A percentile compares a stretch with the other conserved stretches of the same genome.
These are phyloP conservation scores for Aromia moschata DNA, from an alignment of 2,888 invertebrate genomes.

Conservation along the genomic window DNA sequence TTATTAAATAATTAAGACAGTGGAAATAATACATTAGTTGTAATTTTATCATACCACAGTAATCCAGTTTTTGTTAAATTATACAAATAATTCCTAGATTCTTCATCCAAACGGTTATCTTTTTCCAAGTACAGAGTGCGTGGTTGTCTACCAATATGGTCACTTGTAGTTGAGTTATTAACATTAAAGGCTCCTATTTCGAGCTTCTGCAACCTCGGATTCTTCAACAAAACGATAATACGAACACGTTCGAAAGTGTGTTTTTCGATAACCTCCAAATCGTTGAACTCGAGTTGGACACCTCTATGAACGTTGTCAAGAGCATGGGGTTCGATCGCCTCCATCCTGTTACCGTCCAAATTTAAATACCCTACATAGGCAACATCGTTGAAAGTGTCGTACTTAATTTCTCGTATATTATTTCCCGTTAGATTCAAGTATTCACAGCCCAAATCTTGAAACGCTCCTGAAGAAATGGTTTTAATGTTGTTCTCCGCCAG, in stretches of 20 bases:
- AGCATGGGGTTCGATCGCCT: too few relatives aligned
- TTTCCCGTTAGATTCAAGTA: slow-evolving; percentile 6
- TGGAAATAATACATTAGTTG: neutral
- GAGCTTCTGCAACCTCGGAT: neutral
- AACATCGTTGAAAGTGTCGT: too few relatives aligned
- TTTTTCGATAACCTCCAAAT: too few relatives aligned
- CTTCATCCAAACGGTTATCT: neutral
- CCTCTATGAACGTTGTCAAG: too few relatives aligned
- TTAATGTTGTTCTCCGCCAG: slow-evolving; percentile 7
- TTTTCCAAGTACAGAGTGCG: neutral
- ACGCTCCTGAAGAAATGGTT: neutral
- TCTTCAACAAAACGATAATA: neutral
- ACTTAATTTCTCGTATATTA: neutral
- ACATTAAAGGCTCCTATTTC: slow-evolving; percentile 1
- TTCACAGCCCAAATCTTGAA: neutral
- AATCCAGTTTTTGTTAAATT: neutral
- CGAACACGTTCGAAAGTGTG: too few relatives aligned
- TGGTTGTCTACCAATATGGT: too few relatives aligned
- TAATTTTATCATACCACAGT: neutral
- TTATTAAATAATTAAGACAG: too few relatives aligned
- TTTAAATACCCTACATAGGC: too few relatives aligned
- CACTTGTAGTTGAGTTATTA: neutral
- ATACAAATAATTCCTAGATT: neutral
- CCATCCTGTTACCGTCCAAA: too few relatives aligned
- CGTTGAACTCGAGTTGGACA: too few relatives aligned